Conservation (phyloP, 2,888 invertebrate species). For the Apomyelois bistriatella region DNA sequence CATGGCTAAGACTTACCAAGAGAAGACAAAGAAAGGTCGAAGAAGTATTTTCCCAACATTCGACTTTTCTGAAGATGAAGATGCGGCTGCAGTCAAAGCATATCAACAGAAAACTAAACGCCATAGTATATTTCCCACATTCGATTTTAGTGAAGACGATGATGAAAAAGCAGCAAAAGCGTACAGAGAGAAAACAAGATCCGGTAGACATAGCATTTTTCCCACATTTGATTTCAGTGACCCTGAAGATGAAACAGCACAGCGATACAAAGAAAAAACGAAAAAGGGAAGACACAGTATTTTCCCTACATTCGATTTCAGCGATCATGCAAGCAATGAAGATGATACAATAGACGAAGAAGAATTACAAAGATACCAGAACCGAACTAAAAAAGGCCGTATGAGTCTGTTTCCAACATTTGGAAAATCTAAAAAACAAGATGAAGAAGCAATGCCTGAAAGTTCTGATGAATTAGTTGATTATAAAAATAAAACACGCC, state of each 20-base stretch:
- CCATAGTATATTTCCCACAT: constrained; percentile 65
- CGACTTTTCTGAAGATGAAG: constrained; percentile 68
- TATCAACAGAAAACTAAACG: constrained; percentile 57
- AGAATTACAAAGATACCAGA: constrained; percentile 64
- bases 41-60: constrained; percentile 66
- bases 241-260: constrained; percentile 49
- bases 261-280: constrained; percentile 61
- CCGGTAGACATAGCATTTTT: constrained; percentile 64
- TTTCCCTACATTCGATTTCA: constrained; percentile 66
- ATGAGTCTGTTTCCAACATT: constrained; percentile 68
- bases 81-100: constrained; percentile 41
- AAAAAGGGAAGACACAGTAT: constrained; percentile 63
- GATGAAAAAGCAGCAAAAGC: constrained; percentile 42
- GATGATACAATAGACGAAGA: constrained; percentile 65
- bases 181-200: constrained; percentile 57
- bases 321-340: constrained; percentile 50
- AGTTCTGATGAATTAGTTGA: constrained; percentile 67
- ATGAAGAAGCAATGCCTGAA: constrained; percentile 64
- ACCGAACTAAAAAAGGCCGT: constrained; percentile 62
- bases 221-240: constrained; percentile 69
- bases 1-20: constrained; percentile 44
- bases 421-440: constrained; percentile 56
- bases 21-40: constrained; percentile 52
- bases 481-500: constrained; percentile 64
- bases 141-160: constrained; percentile 59